Evolutionary conservation across 2,113 vertebrate species (phyloP), one percentile per base, ranked within the genome.

Genomic region (Coturnix japonica): DNA sequence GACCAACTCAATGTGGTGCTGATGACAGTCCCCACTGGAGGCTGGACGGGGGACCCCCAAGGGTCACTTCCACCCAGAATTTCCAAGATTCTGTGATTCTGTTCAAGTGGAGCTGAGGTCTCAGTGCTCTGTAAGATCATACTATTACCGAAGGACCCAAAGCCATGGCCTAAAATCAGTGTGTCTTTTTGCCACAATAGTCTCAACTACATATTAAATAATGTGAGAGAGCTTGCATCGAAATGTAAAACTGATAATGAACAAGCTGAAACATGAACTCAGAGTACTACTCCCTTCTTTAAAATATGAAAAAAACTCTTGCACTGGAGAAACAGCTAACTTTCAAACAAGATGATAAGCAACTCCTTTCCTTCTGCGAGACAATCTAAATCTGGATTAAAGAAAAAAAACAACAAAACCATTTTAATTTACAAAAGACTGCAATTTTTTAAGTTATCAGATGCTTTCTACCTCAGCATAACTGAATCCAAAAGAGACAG

Each of bases 401-500:
- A 39, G 31, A 16, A 30, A 35, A n/a, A 1, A n/a, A 35, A 11
- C 7, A 37, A 37, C 37, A 37, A 37, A 37, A 37, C 37, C 37
- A n/a, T 21, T 5, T 31, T 60, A 41, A 70, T 70, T 92, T 51
- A 57, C 7, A 71, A 23, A 87, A 85, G 56, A 19, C 49, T 37
- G 69, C n/a, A 77, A 15, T 41, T 57, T 83, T 64, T 54, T 35
- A 19, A 63, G 46, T 87, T 91, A 95, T 95, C 84, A 91, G 41
- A 73, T 87, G 31, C 53, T 85, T 94, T 79, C 74, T 84, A 44
- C 63, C 59, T 82, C 71, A 92, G 81, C 81, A 54, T 46, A 93
- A 47, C 66, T 53, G 67, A 87, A 93, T 43, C 17, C 35, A 85
- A 69, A 90, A 76, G 46, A 80, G 46, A 70, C 35, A 59, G 69